Conservation (phyloP, 1,140 invertebrate genomes). For the Apolygus lucorum region DNA sequence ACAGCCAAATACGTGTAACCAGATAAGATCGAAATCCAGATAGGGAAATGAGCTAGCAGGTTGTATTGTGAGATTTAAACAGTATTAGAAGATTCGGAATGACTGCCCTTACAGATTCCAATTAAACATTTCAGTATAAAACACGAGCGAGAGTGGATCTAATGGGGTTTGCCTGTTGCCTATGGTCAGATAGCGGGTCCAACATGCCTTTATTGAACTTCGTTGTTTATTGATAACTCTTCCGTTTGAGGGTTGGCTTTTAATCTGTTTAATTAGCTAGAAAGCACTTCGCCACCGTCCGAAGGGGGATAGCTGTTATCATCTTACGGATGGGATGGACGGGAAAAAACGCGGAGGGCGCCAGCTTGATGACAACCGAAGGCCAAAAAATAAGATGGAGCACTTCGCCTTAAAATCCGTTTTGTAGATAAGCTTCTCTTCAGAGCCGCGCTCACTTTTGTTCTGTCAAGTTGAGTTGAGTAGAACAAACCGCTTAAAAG, state of each 20-base stretch:
- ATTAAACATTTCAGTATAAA: conserved; percentile 15
- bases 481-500: too few relatives aligned
- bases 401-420: not conserved
- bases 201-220: conserved; percentile 13
- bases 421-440: not conserved
- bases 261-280: conserved; percentile 15
- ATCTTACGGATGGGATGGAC: not conserved
- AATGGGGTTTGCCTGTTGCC: conserved; percentile 10
- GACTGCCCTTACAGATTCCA: conserved; percentile 3
- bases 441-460: not conserved
- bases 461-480: not conserved
- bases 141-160: conserved; percentile 5
- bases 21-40: not conserved
- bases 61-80: conserved; percentile 8
- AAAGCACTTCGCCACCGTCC: conserved; percentile 11
- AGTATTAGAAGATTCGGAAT: not conserved
- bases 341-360: too few relatives aligned
- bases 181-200: not conserved
- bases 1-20: too few relatives aligned
- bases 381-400: not conserved
- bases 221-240: conserved; percentile 7
- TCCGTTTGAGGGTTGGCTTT: not conserved
- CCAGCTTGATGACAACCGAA: not conserved
- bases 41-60: not conserved
- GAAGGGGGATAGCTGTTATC: not conserved